Percentiles rank a stretch among this genome's conserved stretches.
These are phyloP conservation scores for Ambastaia sidthimunki DNA, from an alignment of 2,797 vertebrate genomes.

Conservation along the genomic window DNA sequence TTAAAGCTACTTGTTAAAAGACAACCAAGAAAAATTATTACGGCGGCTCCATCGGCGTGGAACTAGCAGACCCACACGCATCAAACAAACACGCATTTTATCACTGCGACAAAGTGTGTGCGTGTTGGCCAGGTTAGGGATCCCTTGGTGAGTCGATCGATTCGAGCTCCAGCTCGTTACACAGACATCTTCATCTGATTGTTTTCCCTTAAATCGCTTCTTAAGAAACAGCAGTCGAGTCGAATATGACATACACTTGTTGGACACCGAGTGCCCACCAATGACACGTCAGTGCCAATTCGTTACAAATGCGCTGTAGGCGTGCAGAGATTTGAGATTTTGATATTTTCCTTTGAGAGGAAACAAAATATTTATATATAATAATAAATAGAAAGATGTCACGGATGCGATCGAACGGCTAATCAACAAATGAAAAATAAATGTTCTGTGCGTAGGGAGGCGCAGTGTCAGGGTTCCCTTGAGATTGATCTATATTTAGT, in stretches of 20 bases:
- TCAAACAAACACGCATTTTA: constrained; percentile 29
- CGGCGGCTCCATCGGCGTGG: constrained; percentile 8
- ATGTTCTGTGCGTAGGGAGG: background rate
- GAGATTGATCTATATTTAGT: constrained; percentile 28
- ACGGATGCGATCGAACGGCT: background rate
- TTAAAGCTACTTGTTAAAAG: constrained; percentile 2
- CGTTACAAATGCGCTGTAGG: constrained; percentile 18
- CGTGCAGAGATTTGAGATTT: background rate
- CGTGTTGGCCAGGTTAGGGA: constrained; percentile 1
- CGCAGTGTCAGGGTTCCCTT: constrained; percentile 4
- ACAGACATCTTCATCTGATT: background rate
- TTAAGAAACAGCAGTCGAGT: constrained; percentile 11
- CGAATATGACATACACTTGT: constrained; percentile 28
- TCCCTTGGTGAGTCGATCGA: background rate
- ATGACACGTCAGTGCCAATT: background rate
- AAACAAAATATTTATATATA: no score
- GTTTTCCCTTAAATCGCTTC: background rate
- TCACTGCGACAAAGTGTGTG: constrained; percentile 39
- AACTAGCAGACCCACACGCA: constrained; percentile 15
- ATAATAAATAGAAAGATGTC: background rate
- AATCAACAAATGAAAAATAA: background rate
- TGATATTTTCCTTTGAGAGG: background rate
- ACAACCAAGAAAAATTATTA: constrained; percentile 5
- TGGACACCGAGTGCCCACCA: constrained; percentile 19
- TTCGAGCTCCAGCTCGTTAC: constrained; percentile 15